phyloP scores from a whole-genome alignment of 2,113 vertebrate species.

The Conger conger region DNA sequence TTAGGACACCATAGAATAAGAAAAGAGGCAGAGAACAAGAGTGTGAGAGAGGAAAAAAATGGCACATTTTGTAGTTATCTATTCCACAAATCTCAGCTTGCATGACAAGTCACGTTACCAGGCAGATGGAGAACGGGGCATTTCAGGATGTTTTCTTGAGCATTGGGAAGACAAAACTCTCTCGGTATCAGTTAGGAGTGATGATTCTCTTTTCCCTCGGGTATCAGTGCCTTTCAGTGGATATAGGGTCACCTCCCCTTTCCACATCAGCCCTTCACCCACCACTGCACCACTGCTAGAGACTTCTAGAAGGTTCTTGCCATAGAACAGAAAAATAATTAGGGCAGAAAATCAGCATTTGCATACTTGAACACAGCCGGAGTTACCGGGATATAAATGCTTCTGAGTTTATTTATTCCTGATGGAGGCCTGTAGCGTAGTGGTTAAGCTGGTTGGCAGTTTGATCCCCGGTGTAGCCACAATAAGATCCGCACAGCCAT shows the following conservation, averaged over 20 bases:
- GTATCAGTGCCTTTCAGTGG: neutral
- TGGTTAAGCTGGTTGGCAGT: no score
- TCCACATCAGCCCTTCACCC: neutral
- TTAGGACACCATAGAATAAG: no score
- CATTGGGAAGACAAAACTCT: neutral
- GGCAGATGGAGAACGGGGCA: neutral
- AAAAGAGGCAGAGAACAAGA: neutral
- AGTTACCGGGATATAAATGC: neutral
- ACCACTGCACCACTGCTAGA: neutral
- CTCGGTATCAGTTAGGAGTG: neutral
- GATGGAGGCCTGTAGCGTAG: no score
- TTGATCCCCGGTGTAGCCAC: no score
- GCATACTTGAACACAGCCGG: neutral
- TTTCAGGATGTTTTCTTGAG: neutral
- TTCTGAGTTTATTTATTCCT: neutral
- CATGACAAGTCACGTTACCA: neutral
- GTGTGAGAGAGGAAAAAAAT: neutral
- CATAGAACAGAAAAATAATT: slow-evolving; percentile 6
- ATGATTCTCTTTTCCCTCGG: neutral
- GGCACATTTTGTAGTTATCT: neutral
- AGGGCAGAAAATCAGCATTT: slow-evolving; percentile 31
- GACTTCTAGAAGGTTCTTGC: neutral
- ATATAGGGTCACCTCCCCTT: neutral
- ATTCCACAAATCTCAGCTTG: neutral
- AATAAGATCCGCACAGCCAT: no score